Evolutionary conservation across 2,888 invertebrate species (phyloP).

Genomic region (Alloplasta piceator): DNA sequence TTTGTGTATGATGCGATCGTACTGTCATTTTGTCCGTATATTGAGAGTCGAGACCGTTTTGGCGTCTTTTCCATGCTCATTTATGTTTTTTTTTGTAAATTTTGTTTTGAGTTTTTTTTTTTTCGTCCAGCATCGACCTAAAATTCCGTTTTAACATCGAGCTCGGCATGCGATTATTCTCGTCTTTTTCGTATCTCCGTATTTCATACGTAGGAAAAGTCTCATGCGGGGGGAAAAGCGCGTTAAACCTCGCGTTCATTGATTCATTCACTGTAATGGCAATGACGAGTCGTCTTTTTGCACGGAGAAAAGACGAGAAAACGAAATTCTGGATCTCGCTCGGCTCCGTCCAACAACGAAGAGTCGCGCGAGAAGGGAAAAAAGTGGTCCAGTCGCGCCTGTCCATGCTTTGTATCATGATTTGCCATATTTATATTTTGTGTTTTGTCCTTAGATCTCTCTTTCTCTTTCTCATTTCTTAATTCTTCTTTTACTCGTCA

Average conservation of each 20-base stretch:
- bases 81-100: constrained; percentile 17
- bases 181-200: not conserved
- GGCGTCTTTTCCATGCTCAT: not conserved
- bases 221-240: constrained; percentile 36
- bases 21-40: constrained; percentile 6
- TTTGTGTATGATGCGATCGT: constrained; percentile 9
- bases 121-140: constrained; percentile 20
- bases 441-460: constrained; percentile 29
- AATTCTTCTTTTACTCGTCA: constrained; percentile 32
- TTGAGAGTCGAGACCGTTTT: constrained; percentile 19
- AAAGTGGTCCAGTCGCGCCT: constrained; percentile 19
- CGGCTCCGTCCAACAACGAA: constrained; percentile 26
- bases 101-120: too few relatives aligned
- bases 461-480: constrained; percentile 24
- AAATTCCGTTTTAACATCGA: constrained; percentile 48
- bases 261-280: constrained; percentile 43
- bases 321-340: constrained; percentile 29
- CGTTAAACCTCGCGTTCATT: constrained; percentile 44
- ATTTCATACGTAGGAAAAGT: constrained; percentile 61
- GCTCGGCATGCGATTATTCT: constrained; percentile 39
- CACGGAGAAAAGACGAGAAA: constrained; percentile 3
- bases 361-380: constrained; percentile 39
- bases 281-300: constrained; percentile 49
- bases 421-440: constrained; percentile 33
- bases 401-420: constrained; percentile 12